Evolutionary conservation across 2,888 invertebrate species (phyloP), one percentile per base, ranked within the genome.

Genomic region (Ctenicera cuprea): DNA sequence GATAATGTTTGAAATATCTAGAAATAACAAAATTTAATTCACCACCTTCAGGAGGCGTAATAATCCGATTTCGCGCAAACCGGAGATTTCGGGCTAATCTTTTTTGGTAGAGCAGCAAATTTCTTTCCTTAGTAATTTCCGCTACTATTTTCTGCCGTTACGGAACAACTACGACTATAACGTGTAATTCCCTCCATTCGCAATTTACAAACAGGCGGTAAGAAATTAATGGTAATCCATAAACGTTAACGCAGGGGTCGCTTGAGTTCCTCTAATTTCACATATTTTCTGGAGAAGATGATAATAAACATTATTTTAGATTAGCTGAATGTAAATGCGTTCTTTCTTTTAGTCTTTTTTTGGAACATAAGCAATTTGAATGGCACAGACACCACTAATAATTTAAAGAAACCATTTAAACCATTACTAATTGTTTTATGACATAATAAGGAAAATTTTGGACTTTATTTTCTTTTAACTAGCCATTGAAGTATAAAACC

Each of bases 201-300:
- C 64, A 64, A 26, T 26, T 45, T 48, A 64, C 64, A 64, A 64
- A 64, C 45, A 30, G 30, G 38, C 64, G 45, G 33, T 33, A 26
- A 64, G 48, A 64, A 50, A 64, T 64, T 64, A 64, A 64, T 64
- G 48, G 64, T 48, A 48, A 64, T 64, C 62, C 62, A 62, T 62
- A 43, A 62, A 62, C 43, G 62, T 62, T 62, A 33, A 38, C 18
- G 38, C 20, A 16, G 54, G n/a, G 37, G 37, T 20, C 16, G 16
- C 59, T 59, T 37, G n/a, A 7, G 43, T 14, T 62, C 16, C 43
- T 43, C 41, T 62, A 20, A 12, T 38, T 41, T 14, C 41, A 62
- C 38, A 62, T 62, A 62, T 62, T 41, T 62, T 41, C 43, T 26
- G 14, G 14, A 16, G 0, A 45, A 57, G 37, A 26, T 57, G 16